phyloP scores from a whole-genome alignment of 1,140 invertebrate species.

The Atta texana region DNA sequence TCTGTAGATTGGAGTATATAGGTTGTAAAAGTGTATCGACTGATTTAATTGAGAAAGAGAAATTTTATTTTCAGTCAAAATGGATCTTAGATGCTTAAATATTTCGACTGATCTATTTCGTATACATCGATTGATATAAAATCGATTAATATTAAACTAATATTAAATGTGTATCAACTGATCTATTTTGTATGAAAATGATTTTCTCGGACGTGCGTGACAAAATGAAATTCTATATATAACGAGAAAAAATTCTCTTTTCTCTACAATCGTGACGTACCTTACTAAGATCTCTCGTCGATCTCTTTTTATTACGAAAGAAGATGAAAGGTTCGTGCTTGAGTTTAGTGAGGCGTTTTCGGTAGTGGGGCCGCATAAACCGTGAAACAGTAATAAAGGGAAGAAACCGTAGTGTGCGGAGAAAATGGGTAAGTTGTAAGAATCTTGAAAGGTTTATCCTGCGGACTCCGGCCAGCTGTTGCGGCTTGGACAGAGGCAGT shows the following conservation, averaged over 20 bases:
- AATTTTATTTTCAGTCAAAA: too few species aligned
- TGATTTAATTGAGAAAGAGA: too few species aligned
- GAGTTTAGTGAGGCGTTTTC: slow-evolving; percentile 51
- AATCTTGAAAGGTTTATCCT: slow-evolving; percentile 69
- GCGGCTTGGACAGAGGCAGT: slow-evolving; percentile 54
- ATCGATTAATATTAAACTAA: too few species aligned
- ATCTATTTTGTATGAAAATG: slow-evolving; percentile 8
- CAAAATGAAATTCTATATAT: slow-evolving; percentile 17
- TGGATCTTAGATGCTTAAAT: too few species aligned
- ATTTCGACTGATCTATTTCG: too few species aligned
- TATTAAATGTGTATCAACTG: too few species aligned
- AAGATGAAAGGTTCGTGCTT: slow-evolving; percentile 48
- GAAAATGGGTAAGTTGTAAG: slow-evolving; percentile 62
- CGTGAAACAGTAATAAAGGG: slow-evolving; percentile 65
- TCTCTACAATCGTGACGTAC: slow-evolving; percentile 10
- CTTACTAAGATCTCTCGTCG: not conserved
- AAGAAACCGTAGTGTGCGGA: slow-evolving; percentile 6
- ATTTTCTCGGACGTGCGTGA: not conserved
- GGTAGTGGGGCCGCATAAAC: slow-evolving; percentile 50
- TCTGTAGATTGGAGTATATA: too few species aligned
- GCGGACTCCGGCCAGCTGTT: slow-evolving; percentile 66
- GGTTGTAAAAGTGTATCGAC: not conserved
- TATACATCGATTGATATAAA: too few species aligned
- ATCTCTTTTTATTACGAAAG: slow-evolving; percentile 49
- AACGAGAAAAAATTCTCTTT: slow-evolving; percentile 19